Evolutionary conservation across 2,797 vertebrate genomes (phyloP), one percentile per base, ranked within the genome.

Genomic region (Clarias platycephalus): DNA sequence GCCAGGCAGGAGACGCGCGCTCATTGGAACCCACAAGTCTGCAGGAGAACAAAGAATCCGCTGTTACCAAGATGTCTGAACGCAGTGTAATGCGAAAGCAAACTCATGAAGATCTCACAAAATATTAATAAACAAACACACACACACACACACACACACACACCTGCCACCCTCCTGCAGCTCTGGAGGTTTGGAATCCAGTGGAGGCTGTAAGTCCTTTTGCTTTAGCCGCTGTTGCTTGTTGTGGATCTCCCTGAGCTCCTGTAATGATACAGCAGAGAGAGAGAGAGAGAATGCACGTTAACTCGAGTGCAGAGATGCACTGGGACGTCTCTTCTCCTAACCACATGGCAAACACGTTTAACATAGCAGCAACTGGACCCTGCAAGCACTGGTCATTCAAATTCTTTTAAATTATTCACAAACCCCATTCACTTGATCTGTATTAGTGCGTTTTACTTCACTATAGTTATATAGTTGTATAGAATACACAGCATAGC

Each of bases 171-270:
- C 90, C 84, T 97, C 96, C 89, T 96, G 96, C 84, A 96, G 90
- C 75, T 98, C 97, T 1, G 93, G 86, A 8, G 95, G 94, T 88
- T 94, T 96, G 81, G 93, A 93, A 81, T 98, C 96, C 15, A 92
- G 94, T 12, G 80, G 0, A 81, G 86, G 9, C 82, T 97, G 97
- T 82, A 96, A 84, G 49, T 95, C 96, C 91, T 95, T 97, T 88
- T 98, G 98, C 86, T 96, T 97, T 92, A 97, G 96, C 68, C 97
- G 93, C 87, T 99, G 97, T 90, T 98, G 97, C 80, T 96, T 97
- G 91, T 90, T 96, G 89, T 98, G 97, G 90, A 97, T 97, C 92
- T 99, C 98, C 90, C 97, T 94, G 90, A 99, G 94, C 87, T 99
- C 98, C 98, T 99, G 93, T 87, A 87, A 85, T 89, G 88, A 58